These are phyloP conservation scores for Brachionichthys hirsutus DNA, from an alignment of 2,113 vertebrate genomes.

Conservation along the genomic window DNA sequence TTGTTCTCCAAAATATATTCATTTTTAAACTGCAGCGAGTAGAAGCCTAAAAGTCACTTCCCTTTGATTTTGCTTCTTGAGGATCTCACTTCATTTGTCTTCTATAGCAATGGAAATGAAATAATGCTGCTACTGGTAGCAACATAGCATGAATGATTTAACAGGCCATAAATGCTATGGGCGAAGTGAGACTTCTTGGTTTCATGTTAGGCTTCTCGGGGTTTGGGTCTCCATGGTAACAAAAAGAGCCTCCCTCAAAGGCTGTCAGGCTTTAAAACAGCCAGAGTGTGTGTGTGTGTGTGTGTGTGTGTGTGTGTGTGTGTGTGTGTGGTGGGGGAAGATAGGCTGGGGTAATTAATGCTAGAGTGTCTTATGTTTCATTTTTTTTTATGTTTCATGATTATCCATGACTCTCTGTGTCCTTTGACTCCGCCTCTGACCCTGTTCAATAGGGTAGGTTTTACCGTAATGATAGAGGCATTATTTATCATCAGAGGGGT, in stretches of 20 bases:
- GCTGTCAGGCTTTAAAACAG: constrained; percentile 52
- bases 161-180: constrained; percentile 50
- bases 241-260: constrained; percentile 62
- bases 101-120: constrained; percentile 58
- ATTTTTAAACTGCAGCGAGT: not conserved
- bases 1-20: not conserved
- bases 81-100: constrained; percentile 42
- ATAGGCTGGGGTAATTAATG: constrained; percentile 49
- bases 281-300: constrained; percentile 22
- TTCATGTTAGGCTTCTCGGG: constrained; percentile 58
- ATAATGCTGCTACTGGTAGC: constrained; percentile 53
- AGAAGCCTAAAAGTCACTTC: no score
- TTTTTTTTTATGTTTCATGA: constrained; percentile 19
- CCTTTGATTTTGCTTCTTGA: no score
- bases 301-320: constrained; percentile 30
- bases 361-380: constrained; percentile 7
- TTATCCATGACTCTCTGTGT: constrained; percentile 43
- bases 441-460: constrained; percentile 33
- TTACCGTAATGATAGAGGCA: constrained; percentile 32
- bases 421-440: constrained; percentile 30
- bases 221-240: constrained; percentile 74
- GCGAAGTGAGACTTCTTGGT: constrained; percentile 57
- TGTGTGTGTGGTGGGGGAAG: not conserved
- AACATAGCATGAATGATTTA: constrained; percentile 62
- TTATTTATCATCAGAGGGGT: constrained; percentile 30